phyloP scores from a whole-genome alignment of 2,113 vertebrate species.

The Rhadina sibilatrix region DNA sequence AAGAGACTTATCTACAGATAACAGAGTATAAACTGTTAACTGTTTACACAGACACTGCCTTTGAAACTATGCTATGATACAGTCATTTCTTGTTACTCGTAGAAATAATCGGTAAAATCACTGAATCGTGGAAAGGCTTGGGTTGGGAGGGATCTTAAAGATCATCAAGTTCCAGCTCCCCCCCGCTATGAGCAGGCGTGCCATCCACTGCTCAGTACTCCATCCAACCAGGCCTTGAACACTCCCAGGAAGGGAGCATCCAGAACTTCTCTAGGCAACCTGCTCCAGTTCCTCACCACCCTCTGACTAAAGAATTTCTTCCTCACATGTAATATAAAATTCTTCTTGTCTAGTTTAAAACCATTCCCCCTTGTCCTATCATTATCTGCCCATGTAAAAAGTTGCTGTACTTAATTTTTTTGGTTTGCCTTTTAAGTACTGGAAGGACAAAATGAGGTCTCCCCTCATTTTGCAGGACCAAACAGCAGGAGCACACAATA shows the following conservation, averaged over 20 bases:
- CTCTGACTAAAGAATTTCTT: background rate
- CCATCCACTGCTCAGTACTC: background rate
- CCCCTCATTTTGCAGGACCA: background rate
- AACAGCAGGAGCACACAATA: background rate
- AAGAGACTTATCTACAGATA: background rate
- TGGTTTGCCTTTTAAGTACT: background rate
- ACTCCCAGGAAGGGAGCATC: background rate
- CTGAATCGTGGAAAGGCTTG: background rate
- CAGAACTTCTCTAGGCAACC: background rate
- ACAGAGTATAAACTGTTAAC: background rate
- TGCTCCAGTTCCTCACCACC: background rate
- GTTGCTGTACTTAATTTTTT: background rate
- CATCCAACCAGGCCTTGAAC: background rate
- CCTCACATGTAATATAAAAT: background rate
- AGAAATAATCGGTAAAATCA: background rate
- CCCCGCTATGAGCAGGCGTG: accelerated
- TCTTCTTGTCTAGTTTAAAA: background rate
- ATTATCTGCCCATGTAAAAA: background rate
- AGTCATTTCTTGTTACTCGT: background rate
- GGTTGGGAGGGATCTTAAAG: background rate
- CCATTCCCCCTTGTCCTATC: background rate
- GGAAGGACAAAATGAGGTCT: background rate
- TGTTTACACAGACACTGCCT: background rate
- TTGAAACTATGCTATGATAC: background rate
- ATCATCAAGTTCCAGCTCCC: background rate